Conservation (phyloP, 2,797 vertebrate species). For the Anguilla pacifica region DNA sequence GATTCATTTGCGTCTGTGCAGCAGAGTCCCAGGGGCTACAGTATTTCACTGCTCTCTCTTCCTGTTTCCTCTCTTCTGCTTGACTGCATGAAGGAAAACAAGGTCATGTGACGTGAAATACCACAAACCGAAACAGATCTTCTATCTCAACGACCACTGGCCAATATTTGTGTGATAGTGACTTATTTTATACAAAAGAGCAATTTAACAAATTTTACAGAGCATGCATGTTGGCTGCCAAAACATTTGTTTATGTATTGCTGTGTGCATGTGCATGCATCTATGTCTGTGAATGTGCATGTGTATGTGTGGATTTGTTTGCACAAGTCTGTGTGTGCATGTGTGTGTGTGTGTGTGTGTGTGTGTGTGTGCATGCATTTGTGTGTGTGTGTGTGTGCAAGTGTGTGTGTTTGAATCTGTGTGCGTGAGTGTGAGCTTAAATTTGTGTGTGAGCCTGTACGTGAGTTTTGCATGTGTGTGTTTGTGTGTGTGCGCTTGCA, state of each 20-base stretch:
- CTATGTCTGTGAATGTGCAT: not conserved
- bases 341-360: not conserved
- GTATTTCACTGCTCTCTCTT: not conserved
- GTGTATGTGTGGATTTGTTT: not conserved
- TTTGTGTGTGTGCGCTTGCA: not conserved
- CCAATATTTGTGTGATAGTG: not conserved
- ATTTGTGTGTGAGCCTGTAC: not conserved
- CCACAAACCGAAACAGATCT: no score
- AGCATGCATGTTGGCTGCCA: no score
- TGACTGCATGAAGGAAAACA: not conserved
- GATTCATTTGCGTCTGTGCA: not conserved
- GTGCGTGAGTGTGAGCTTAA: not conserved
- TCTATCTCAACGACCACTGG: no score
- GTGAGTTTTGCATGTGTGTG: not conserved
- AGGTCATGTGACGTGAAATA: no score
- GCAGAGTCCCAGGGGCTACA: not conserved
- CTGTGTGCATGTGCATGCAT: not conserved
- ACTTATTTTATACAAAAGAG: not conserved
- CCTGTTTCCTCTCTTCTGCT: not conserved
- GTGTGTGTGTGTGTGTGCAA: not conserved
- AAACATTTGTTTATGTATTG: no score
- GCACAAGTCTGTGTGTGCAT: not conserved
- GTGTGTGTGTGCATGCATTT: no score
- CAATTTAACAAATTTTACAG: no score
- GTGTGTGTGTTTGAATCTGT: not conserved